A percentile compares a stretch with the other conserved stretches of the same genome.
Evolutionary conservation across 2,113 vertebrate genomes (phyloP).

Genomic region (Ammodytes marinus): DNA sequence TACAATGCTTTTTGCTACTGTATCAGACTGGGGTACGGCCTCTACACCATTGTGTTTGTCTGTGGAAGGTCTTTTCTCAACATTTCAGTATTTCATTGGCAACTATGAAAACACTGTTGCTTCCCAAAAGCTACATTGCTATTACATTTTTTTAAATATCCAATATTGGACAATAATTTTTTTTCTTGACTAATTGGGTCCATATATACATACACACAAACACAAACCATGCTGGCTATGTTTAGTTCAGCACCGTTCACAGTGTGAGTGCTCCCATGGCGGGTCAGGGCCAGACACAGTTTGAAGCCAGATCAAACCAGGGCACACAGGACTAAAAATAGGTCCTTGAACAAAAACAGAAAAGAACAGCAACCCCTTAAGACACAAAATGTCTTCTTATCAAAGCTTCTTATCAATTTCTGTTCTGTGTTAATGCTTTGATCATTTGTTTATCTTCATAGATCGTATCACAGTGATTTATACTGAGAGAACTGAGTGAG

Average conservation of each 20-base stretch:
- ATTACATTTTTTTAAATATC: background rate
- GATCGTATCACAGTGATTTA: slow-evolving; percentile 13
- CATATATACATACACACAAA: no score
- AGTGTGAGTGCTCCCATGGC: slow-evolving; percentile 12
- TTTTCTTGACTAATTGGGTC: no score
- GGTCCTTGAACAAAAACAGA: slow-evolving; percentile 40
- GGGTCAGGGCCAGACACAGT: slow-evolving; percentile 49
- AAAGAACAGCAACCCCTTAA: slow-evolving; percentile 36
- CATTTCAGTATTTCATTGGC: slow-evolving; percentile 14
- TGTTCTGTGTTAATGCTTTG: slow-evolving; percentile 6
- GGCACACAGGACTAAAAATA: slow-evolving; percentile 63
- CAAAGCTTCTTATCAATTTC: slow-evolving; percentile 37
- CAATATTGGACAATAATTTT: no score
- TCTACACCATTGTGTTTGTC: background rate
- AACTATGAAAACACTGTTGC: background rate
- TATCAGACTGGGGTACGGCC: background rate
- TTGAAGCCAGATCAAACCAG: slow-evolving; percentile 50
- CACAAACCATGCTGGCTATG: background rate
- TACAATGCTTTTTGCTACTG: background rate
- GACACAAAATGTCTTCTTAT: slow-evolving; percentile 10
- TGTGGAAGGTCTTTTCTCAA: slow-evolving; percentile 1
- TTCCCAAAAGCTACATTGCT: background rate
- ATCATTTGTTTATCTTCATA: slow-evolving; percentile 27
- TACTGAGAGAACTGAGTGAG: background rate
- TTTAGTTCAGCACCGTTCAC: slow-evolving; percentile 2